Conservation (phyloP, 2,113 vertebrate genomes). For the Scomber japonicus region DNA sequence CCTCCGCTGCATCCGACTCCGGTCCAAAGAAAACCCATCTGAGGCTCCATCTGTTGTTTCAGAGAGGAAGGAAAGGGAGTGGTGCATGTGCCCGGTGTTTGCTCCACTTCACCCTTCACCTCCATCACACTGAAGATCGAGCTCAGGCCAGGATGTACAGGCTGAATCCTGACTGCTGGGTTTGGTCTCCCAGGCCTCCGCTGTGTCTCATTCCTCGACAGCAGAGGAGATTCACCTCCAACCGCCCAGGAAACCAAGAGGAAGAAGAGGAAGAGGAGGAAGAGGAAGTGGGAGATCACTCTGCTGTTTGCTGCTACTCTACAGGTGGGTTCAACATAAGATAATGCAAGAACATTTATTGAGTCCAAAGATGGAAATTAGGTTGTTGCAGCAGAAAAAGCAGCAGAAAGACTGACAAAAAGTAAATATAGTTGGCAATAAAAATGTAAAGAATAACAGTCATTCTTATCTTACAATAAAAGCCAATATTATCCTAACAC, state of each 20-base stretch:
- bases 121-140: background rate
- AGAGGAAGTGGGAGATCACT: constrained; percentile 1
- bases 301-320: constrained; percentile 21
- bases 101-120: background rate
- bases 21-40: constrained; percentile 24
- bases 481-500: too few relatives aligned
- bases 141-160: constrained; percentile 24
- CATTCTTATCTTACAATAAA: too few relatives aligned
- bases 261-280: constrained; percentile 38
- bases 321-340: constrained; percentile 27
- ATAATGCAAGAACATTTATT: background rate
- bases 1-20: constrained; percentile 20
- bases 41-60: background rate
- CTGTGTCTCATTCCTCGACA: constrained; percentile 15
- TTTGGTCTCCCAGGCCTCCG: constrained; percentile 12
- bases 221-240: background rate
- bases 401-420: background rate
- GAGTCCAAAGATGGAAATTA: background rate
- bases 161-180: constrained; percentile 34
- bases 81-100: background rate
- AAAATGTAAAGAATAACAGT: too few relatives aligned
- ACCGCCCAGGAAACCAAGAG: constrained; percentile 1
- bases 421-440: too few relatives aligned
- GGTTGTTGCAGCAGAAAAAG: background rate
- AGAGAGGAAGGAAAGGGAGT: background rate